Evolutionary conservation across 2,797 vertebrate species (phyloP), one percentile per base, ranked within the genome.

Genomic region (Acipenser ruthenus): DNA sequence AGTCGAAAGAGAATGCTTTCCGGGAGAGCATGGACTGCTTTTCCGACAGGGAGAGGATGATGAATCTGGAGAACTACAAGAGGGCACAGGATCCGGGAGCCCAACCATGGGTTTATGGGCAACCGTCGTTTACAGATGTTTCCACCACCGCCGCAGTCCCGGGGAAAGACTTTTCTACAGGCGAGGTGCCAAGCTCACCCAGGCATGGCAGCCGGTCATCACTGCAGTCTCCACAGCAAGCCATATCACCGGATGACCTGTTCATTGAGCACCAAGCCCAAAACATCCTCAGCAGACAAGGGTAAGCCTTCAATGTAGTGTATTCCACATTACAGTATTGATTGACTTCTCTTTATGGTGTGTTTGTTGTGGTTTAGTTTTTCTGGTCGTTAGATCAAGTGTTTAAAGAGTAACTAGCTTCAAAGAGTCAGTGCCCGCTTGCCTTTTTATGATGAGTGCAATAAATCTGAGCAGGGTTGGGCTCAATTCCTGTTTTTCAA

Each of bases 31-130:
- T 77, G 48, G 88, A 86, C 48, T 72, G 80, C 0, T 62, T 89
- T 68, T 78, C 85, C 0, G 87, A 91, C 68, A 80, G 86, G 13
- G 92, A 95, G 70, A 77, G 80, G 65, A 74, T 90, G 47, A 89
- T 93, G 83, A 93, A 94, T 59, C 80, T 91, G 73, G 94, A 94
- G 74, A 91, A 89, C 74, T 87, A 89, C 64, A 90, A 86, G 70
- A 80, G 86, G 64, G 82, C 76, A 23, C 80, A 73, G 61, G 82
- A 85, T 53, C 72, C 73, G 64, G 60, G 73, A 75, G 79, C 80
- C 65, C 70, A 78, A 67, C 64, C 68, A 70, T 78, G 69, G 74
- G 75, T 50, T 70, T 74, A 2, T 66, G 90, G 88, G 50, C 71
- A 70, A 59, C 65, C 85, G n/a, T 73, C 86, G 0, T 70, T 84